phyloP scores from a whole-genome alignment of 2,113 vertebrate genomes.

The Turdus rufiventris region DNA sequence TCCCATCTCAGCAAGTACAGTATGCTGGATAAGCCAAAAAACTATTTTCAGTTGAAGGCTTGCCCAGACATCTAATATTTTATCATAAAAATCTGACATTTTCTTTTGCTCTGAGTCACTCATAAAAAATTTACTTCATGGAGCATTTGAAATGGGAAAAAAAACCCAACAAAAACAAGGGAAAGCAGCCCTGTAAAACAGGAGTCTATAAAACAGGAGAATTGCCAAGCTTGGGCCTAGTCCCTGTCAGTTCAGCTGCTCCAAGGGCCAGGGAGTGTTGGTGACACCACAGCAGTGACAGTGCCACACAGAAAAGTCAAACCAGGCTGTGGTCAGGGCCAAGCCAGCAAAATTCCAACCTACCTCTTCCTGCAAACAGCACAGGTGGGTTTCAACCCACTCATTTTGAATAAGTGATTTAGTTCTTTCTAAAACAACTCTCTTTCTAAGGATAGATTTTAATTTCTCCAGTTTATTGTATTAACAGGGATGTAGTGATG shows the following conservation, averaged over 20 bases:
- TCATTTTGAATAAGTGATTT: not conserved
- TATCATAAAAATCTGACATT: not conserved
- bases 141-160: not conserved
- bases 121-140: not conserved
- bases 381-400: not conserved
- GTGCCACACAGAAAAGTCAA: not conserved
- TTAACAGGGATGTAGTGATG: not conserved
- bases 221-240: not conserved
- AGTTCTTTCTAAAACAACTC: not conserved
- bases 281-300: not conserved
- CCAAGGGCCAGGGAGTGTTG: not conserved
- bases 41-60: not conserved
- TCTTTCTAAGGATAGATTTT: not conserved
- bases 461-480: not conserved
- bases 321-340: fast-evolving
- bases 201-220: not conserved
- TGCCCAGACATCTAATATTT: not conserved
- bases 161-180: not conserved
- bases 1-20: not conserved
- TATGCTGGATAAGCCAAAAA: not conserved
- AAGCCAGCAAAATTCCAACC: not conserved
- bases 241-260: not conserved
- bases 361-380: not conserved
- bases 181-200: not conserved
- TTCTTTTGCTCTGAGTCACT: conserved; percentile 2